These are phyloP conservation scores for Peromyscus attwateri DNA, from an alignment of 2,797 vertebrate species.

Conservation along the genomic window DNA sequence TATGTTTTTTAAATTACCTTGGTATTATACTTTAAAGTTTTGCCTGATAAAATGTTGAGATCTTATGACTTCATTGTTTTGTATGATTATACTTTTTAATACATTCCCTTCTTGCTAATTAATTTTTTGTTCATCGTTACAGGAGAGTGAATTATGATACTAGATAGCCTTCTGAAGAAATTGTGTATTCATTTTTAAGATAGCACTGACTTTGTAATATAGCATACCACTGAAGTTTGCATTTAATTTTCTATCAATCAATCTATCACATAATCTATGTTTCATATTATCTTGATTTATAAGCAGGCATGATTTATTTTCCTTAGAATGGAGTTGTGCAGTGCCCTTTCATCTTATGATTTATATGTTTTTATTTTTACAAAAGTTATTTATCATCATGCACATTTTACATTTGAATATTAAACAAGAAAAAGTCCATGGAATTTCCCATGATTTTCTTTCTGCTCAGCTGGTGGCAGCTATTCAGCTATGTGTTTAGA, in stretches of 20 bases:
- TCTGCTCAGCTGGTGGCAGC: not conserved
- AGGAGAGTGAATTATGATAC: conserved; percentile 21
- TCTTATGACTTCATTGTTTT: conserved; percentile 26
- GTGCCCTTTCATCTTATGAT: conserved; percentile 54
- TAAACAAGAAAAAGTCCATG: conserved; percentile 23
- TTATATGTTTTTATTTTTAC: conserved; percentile 67
- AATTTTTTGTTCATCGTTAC: conserved; percentile 18
- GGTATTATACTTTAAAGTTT: not conserved
- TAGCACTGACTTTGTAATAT: conserved; percentile 32
- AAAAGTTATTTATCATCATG: conserved; percentile 54
- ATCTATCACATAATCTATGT: conserved; percentile 12
- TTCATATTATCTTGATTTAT: conserved; percentile 62
- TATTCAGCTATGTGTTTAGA: conserved; percentile 39
- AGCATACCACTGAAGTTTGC: conserved; percentile 8
- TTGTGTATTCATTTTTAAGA: conserved; percentile 13
- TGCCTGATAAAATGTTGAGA: not conserved
- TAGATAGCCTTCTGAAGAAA: not conserved
- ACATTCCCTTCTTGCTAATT: conserved; percentile 8
- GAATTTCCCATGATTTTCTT: conserved; percentile 53
- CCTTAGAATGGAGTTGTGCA: conserved; percentile 14
- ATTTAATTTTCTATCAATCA: conserved; percentile 64
- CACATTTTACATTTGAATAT: conserved; percentile 48
- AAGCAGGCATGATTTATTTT: conserved; percentile 64
- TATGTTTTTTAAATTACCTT: not conserved
- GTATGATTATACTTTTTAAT: conserved; percentile 27